phyloP scores from a whole-genome alignment of 2,888 invertebrate species.

The Blera fallax region DNA sequence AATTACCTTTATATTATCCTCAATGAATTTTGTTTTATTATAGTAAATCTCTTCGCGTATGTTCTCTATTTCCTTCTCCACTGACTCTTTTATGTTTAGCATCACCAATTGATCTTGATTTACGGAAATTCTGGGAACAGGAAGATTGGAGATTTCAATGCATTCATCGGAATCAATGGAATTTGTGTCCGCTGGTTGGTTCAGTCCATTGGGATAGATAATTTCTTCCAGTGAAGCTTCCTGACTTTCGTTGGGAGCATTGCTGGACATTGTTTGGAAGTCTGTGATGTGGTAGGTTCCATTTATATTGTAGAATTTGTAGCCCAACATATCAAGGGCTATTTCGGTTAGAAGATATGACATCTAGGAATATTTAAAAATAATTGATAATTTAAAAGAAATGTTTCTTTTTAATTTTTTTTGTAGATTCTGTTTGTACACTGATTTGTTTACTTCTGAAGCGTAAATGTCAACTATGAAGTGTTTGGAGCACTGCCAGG shows the following conservation, averaged over 20 bases:
- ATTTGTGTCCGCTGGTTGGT: not conserved
- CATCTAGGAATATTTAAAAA: slow-evolving; percentile 71
- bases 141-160: slow-evolving; percentile 12
- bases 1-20: slow-evolving; percentile 37
- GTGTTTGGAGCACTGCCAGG: not conserved
- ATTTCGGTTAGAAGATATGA: slow-evolving; percentile 80
- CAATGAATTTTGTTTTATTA: slow-evolving; percentile 63
- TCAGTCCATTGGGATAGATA: slow-evolving; percentile 52
- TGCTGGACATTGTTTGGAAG: slow-evolving; percentile 74
- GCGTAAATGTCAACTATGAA: not conserved
- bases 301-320: slow-evolving; percentile 79
- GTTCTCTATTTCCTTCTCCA: slow-evolving; percentile 73
- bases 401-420: not conserved
- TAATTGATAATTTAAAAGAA: not conserved
- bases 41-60: slow-evolving; percentile 70
- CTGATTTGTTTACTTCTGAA: not conserved
- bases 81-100: slow-evolving; percentile 64
- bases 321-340: slow-evolving; percentile 80
- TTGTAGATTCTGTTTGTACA: not conserved
- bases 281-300: slow-evolving; percentile 77
- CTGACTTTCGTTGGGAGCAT: slow-evolving; percentile 42
- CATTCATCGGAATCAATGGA: slow-evolving; percentile 53
- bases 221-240: slow-evolving; percentile 65
- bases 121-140: slow-evolving; percentile 8
- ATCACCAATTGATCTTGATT: slow-evolving; percentile 41